phyloP scores from a whole-genome alignment of 2,797 vertebrate genomes.

The Benthosema pterotum region DNA sequence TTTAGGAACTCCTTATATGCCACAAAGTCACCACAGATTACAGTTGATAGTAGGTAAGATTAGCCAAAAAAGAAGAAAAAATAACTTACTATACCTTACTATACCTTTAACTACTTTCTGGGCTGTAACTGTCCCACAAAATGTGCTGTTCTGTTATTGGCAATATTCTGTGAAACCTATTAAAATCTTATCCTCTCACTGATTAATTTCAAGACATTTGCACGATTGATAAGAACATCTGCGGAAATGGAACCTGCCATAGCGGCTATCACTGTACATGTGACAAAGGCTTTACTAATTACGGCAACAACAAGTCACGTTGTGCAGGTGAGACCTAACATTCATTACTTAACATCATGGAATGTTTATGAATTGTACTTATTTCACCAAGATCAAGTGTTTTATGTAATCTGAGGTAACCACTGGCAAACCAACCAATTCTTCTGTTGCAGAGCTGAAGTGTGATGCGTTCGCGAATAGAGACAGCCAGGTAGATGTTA shows the following conservation, averaged over 20 bases:
- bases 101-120: slow-evolving; percentile 10
- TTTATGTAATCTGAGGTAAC: background rate
- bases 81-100: too few species aligned
- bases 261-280: slow-evolving; percentile 51
- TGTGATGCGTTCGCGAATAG: slow-evolving; percentile 48
- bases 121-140: background rate
- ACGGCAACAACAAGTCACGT: slow-evolving; percentile 33
- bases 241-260: slow-evolving; percentile 69
- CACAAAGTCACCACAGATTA: too few species aligned
- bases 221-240: slow-evolving; percentile 56
- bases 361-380: background rate
- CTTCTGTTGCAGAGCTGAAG: slow-evolving; percentile 52
- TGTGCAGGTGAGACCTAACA: slow-evolving; percentile 62
- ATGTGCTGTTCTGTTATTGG: slow-evolving; percentile 24
- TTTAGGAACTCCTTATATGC: too few species aligned
- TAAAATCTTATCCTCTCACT: slow-evolving; percentile 14
- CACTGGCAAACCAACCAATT: background rate
- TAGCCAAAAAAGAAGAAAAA: too few species aligned
- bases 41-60: too few species aligned
- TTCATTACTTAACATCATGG: background rate
- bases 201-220: slow-evolving; percentile 62
- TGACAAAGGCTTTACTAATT: slow-evolving; percentile 67
- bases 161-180: slow-evolving; percentile 15
- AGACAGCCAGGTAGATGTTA: slow-evolving; percentile 44
- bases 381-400: background rate